phyloP scores from a whole-genome alignment of 1,140 invertebrate genomes.

The Danaus plexippus region DNA sequence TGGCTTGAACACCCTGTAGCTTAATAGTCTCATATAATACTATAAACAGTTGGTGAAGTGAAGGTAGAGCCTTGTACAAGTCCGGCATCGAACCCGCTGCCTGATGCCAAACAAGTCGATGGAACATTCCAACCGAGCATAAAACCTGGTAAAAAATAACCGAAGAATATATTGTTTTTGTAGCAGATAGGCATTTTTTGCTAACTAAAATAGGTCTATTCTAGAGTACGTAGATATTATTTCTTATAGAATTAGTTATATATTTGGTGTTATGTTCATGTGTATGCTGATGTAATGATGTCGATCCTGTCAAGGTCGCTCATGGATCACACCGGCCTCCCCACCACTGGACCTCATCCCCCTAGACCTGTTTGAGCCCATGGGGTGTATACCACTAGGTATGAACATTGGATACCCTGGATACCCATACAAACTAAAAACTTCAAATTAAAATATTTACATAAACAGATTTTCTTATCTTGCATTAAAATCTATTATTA shows the following conservation, averaged over 20 bases:
- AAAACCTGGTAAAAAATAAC: slow-evolving; percentile 6
- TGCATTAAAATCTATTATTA: no score
- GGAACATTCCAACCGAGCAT: neutral
- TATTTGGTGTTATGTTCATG: no score
- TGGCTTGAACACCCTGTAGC: no score
- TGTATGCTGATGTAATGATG: no score
- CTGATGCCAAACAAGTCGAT: slow-evolving; percentile 4
- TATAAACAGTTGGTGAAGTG: neutral
- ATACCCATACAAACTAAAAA: no score
- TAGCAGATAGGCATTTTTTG: no score
- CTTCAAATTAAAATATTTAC: no score
- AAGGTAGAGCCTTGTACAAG: slow-evolving; percentile 3
- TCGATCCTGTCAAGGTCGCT: slow-evolving; percentile 1
- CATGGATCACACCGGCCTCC: slow-evolving; percentile 31
- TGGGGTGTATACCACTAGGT: slow-evolving; percentile 60
- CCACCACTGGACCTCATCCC: slow-evolving; percentile 51
- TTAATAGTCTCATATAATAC: no score
- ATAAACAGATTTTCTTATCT: no score
- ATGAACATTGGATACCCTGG: slow-evolving; percentile 7
- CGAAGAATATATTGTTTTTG: neutral
- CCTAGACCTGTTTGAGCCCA: slow-evolving; percentile 55
- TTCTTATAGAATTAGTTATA: no score
- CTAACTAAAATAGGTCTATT: no score
- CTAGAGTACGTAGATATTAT: no score
- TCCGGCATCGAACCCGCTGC: slow-evolving; percentile 5